These are phyloP conservation scores for Heteractis magnifica DNA, from an alignment of 92 coral and sea anemone species.

Conservation along the genomic window DNA sequence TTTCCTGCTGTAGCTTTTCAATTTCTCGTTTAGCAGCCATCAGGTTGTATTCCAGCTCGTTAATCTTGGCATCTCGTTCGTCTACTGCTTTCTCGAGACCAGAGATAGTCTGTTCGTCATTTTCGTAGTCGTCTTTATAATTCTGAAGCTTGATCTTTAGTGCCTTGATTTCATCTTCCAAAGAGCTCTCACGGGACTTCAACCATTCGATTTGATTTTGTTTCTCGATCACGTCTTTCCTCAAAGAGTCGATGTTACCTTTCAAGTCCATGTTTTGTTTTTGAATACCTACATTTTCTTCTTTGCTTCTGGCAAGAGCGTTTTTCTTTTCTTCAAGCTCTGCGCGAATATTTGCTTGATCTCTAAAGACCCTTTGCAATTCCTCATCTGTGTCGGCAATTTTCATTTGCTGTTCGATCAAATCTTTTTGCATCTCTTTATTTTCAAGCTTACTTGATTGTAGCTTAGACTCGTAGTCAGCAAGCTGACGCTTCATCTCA, in stretches of 20 bases:
- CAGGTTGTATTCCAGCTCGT: slow-evolving; percentile 66
- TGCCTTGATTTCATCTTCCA: slow-evolving; percentile 77
- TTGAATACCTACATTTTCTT: slow-evolving; percentile 54
- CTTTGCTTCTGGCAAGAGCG: slow-evolving; percentile 71
- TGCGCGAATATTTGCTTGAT: slow-evolving; percentile 76
- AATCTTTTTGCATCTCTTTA: slow-evolving; percentile 89
- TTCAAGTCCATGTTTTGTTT: slow-evolving; percentile 72
- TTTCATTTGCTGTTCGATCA: slow-evolving; percentile 79
- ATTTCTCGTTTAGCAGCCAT: slow-evolving; percentile 73
- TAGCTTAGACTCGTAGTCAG: slow-evolving; percentile 77
- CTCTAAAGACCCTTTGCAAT: slow-evolving; percentile 73
- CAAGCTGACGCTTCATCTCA: slow-evolving; percentile 70
- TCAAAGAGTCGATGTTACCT: slow-evolving; percentile 63
- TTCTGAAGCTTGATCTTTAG: slow-evolving; percentile 67
- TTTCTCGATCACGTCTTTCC: slow-evolving; percentile 69
- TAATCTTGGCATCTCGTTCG: slow-evolving; percentile 72
- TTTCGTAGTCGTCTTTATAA: slow-evolving; percentile 77
- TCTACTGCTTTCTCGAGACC: slow-evolving; percentile 59
- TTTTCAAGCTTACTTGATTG: slow-evolving; percentile 80
- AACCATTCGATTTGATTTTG: slow-evolving; percentile 79
- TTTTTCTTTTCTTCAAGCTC: slow-evolving; percentile 83
- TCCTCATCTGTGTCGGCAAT: slow-evolving; percentile 81
- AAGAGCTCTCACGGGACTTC: slow-evolving; percentile 66
- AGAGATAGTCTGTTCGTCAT: slow-evolving; percentile 71
- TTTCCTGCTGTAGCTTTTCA: slow-evolving; percentile 79